Conservation (phyloP, 2,797 vertebrate species). For the Microtus californicus region DNA sequence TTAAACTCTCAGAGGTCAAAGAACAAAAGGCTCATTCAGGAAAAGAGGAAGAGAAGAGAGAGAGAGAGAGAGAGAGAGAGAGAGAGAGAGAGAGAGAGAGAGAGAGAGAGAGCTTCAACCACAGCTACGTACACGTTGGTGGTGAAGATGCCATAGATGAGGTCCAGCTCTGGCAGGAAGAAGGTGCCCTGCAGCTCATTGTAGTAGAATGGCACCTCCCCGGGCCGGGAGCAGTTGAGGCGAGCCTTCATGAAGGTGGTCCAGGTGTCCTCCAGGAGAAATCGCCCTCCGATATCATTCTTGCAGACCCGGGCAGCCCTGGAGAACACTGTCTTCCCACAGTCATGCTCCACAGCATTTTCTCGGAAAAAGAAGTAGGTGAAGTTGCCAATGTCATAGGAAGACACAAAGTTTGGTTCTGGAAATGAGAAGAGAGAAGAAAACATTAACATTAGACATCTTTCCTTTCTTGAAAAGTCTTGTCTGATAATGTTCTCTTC, state of each 20-base stretch:
- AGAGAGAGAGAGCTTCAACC: neutral
- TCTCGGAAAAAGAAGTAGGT: conserved; percentile 99
- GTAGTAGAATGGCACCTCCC: conserved; percentile 98
- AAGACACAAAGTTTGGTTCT: conserved; percentile 99
- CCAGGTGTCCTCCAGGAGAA: conserved; percentile 98
- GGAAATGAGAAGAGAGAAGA: conserved; percentile 71
- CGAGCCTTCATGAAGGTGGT: conserved; percentile 99
- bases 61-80: too few species aligned
- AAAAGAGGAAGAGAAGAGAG: neutral
- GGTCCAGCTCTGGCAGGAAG: conserved; percentile 96
- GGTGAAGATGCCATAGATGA: conserved; percentile 98
- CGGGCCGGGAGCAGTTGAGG: conserved; percentile 96
- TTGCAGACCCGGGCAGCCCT: conserved; percentile 96
- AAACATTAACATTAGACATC: neutral
- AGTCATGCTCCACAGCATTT: conserved; percentile 97
- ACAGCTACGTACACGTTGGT: conserved; percentile 94
- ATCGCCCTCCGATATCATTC: conserved; percentile 97
- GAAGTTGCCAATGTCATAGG: conserved; percentile 97
- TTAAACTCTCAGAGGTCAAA: neutral
- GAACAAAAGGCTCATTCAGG: neutral
- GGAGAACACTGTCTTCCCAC: conserved; percentile 96
- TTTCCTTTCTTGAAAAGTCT: neutral
- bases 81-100: neutral
- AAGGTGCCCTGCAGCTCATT: conserved; percentile 98
- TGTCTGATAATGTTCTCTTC: neutral